These are phyloP conservation scores for Eudyptes chrysolophus DNA, from an alignment of 2,113 vertebrate genomes.

Conservation along the genomic window DNA sequence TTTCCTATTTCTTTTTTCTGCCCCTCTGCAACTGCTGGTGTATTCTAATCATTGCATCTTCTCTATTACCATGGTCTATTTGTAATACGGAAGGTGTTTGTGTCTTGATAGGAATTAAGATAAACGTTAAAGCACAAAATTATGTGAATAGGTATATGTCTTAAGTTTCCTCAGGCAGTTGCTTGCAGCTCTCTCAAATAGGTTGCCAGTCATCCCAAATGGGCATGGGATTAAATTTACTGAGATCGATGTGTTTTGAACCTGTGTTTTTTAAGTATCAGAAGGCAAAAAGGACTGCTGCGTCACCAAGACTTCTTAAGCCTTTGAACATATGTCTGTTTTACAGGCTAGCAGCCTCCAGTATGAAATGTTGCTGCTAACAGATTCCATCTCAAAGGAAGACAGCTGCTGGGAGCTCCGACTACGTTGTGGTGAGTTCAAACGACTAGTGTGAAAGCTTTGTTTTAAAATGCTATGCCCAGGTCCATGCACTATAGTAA, in stretches of 20 bases:
- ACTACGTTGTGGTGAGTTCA: conserved; percentile 90
- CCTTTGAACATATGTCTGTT: neutral
- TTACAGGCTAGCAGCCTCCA: conserved; percentile 94
- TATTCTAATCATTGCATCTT: neutral
- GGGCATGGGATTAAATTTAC: neutral
- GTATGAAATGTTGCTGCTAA: conserved; percentile 96
- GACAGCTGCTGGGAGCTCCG: conserved; percentile 98
- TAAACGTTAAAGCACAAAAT: neutral
- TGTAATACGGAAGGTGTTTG: neutral
- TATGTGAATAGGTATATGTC: neutral
- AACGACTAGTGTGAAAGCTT: rapidly evolving
- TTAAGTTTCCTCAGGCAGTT: neutral
- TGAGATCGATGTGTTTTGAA: neutral
- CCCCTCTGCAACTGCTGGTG: neutral
- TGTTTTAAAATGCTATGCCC: neutral
- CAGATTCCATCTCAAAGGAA: conserved; percentile 96
- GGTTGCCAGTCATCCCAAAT: neutral
- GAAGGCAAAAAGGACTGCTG: neutral
- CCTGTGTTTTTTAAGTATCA: neutral
- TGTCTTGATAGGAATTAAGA: neutral
- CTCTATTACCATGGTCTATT: neutral
- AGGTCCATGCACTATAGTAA: rapidly evolving
- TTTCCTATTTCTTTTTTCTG: neutral
- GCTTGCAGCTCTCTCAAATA: neutral
- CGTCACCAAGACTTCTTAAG: neutral